Evolutionary conservation across 2,888 invertebrate genomes (phyloP), one percentile per base, ranked within the genome.

Genomic region (Phortica magna): DNA sequence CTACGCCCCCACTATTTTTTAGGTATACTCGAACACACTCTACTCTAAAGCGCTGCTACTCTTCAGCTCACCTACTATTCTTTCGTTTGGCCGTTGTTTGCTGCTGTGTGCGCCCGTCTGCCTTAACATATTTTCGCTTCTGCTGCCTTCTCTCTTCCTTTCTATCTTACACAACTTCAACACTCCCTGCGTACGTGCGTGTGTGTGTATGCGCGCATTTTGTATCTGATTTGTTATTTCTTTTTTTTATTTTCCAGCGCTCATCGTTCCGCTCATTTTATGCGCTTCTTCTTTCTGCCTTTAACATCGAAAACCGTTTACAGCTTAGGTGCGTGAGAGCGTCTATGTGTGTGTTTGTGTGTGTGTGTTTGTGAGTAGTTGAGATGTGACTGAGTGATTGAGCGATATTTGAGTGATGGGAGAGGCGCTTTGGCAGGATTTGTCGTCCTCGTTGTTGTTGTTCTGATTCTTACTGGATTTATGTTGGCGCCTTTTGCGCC

Each of bases 391-490:
- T 31, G 31, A 31, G 31, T 31, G 31, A 31, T 31, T 31, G 31
- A 31, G 31, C 31, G 31, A 2, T 4, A 4, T 31, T 31, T 31
- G 31, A 31, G 31, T 31, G 31, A 31, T 31, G 31, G 31, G 31
- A 31, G 31, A 31, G 31, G 31, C 31, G 31, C 31, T 31, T 31
- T 31, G 31, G 31, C 31, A 31, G 31, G 31, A 31, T 1, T 31
- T 31, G 31, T 31, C 31, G 31, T 31, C 31, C 1, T 31, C 31
- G 57, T 73, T 73, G 71, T 78, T 76, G 43, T 17, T 39, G 43
- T 31, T 31, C 75, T 70, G 59, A 77, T 79, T 81, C 81, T 83
- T 75, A 77, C 79, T 31, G 31, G 31, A 4, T 31, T 31, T 31
- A 31, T 31, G 31, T 31, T 31, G 31, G 31, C 31, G 31, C 31